Percentiles rank a stretch among this genome's conserved stretches.
Conservation (phyloP, 23 tunicate genomes). For the Clavelina lepadiformis region DNA sequence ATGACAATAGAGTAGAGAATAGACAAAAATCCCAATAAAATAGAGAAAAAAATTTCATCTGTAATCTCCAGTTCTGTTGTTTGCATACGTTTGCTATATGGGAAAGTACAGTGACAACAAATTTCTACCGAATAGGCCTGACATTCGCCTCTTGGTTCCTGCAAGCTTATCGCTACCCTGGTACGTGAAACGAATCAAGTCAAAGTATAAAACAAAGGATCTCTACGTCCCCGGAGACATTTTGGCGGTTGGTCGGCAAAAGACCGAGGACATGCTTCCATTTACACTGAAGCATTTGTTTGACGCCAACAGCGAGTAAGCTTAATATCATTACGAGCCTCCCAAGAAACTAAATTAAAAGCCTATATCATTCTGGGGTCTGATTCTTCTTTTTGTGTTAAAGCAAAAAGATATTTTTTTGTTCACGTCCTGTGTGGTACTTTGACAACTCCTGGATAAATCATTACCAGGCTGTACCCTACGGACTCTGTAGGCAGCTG, state of each 20-base stretch:
- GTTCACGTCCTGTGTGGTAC: too few species aligned
- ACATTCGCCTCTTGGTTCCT: not conserved
- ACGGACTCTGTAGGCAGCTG: too few species aligned
- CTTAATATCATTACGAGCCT: not conserved
- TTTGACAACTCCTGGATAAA: not conserved
- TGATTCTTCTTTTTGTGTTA: too few species aligned
- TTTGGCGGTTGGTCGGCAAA: not conserved
- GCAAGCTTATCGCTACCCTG: not conserved
- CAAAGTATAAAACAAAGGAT: not conserved
- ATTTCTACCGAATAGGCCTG: not conserved
- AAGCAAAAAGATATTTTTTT: too few species aligned
- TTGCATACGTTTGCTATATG: too few species aligned
- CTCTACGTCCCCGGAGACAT: constrained; percentile 1
- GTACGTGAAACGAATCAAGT: not conserved
- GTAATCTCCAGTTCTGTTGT: too few species aligned
- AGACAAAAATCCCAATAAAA: too few species aligned
- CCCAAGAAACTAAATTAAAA: too few species aligned
- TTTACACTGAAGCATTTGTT: not conserved
- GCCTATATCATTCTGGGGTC: too few species aligned
- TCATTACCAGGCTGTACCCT: not conserved
- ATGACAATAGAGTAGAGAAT: too few species aligned
- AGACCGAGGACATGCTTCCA: not conserved
- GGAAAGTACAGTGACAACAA: too few species aligned
- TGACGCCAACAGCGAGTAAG: constrained; percentile 4
- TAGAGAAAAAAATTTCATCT: too few species aligned